Conservation (phyloP, 1,140 invertebrate genomes). For the Hetaerina americana region DNA sequence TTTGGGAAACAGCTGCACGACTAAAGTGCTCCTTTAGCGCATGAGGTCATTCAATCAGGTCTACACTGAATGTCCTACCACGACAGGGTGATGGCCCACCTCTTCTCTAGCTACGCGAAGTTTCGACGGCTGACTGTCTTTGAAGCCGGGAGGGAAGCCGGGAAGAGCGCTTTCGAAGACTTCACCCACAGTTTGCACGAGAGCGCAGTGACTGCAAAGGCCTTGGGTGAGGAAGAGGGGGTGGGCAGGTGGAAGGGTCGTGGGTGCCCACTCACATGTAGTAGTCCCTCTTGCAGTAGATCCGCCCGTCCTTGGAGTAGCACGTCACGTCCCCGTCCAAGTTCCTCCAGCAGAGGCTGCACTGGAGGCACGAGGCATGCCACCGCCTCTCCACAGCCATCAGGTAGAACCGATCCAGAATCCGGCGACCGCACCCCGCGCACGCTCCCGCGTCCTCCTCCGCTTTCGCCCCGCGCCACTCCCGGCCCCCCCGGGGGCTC, state of each 20-base stretch:
- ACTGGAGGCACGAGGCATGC: constrained; percentile 84
- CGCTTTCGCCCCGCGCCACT: background rate
- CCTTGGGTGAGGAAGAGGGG: constrained; percentile 21
- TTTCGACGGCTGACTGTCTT: too few relatives aligned
- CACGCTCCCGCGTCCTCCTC: constrained; percentile 38
- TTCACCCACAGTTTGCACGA: constrained; percentile 22
- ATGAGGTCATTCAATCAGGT: too few relatives aligned
- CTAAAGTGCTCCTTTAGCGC: too few relatives aligned
- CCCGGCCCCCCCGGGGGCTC: constrained; percentile 35
- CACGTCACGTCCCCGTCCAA: constrained; percentile 86
- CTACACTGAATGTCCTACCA: too few relatives aligned
- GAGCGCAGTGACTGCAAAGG: constrained; percentile 13
- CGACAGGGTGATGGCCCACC: too few relatives aligned
- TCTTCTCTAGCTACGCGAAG: too few relatives aligned
- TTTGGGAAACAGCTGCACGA: too few relatives aligned
- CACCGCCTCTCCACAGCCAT: constrained; percentile 79
- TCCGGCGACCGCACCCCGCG: constrained; percentile 70
- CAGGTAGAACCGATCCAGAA: constrained; percentile 83
- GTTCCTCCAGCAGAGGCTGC: constrained; percentile 77
- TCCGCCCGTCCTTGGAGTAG: constrained; percentile 84
- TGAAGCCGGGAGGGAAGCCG: too few relatives aligned
- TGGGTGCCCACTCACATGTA: constrained; percentile 62
- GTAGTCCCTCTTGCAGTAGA: constrained; percentile 96
- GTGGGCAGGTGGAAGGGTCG: background rate
- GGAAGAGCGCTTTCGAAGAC: constrained; percentile 12